These are phyloP conservation scores for Tenebrio molitor DNA, from an alignment of 1,140 invertebrate genomes.

Conservation along the genomic window DNA sequence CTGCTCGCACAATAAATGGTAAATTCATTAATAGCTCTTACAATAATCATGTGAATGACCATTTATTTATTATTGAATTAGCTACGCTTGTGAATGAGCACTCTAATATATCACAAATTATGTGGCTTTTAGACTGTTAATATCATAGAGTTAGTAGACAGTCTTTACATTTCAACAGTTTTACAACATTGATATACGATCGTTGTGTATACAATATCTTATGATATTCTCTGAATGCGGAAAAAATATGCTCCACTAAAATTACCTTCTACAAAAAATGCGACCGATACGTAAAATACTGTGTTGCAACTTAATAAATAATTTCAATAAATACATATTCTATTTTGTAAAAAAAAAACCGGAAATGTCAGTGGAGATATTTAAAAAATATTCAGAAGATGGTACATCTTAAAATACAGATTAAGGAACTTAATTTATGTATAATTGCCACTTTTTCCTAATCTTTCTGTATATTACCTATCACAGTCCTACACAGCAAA, in stretches of 20 bases:
- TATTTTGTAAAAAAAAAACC: slow-evolving; percentile 1
- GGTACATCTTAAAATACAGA: neutral
- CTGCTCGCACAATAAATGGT: slow-evolving; percentile 47
- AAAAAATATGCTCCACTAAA: slow-evolving; percentile 23
- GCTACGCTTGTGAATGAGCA: slow-evolving; percentile 61
- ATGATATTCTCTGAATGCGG: slow-evolving; percentile 21
- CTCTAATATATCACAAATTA: slow-evolving; percentile 63
- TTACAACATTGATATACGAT: slow-evolving; percentile 26
- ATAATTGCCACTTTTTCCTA: slow-evolving; percentile 50
- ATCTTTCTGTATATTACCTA: slow-evolving; percentile 57
- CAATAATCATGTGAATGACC: slow-evolving; percentile 21
- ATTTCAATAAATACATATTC: slow-evolving; percentile 11
- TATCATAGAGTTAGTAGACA: slow-evolving; percentile 42
- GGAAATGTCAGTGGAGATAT: slow-evolving; percentile 14
- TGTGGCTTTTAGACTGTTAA: slow-evolving; percentile 58
- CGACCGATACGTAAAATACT: slow-evolving; percentile 25
- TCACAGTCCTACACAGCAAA: slow-evolving; percentile 63
- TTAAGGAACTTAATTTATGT: slow-evolving; percentile 28
- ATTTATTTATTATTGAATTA: slow-evolving; percentile 42
- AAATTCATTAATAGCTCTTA: slow-evolving; percentile 35
- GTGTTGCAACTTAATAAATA: slow-evolving; percentile 20
- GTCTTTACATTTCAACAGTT: slow-evolving; percentile 46
- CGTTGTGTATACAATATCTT: slow-evolving; percentile 31
- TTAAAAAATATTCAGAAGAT: slow-evolving; percentile 8
- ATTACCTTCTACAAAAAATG: slow-evolving; percentile 21